Evolutionary conservation across 2,888 invertebrate species (phyloP).

Genomic region (Athalia circularis): DNA sequence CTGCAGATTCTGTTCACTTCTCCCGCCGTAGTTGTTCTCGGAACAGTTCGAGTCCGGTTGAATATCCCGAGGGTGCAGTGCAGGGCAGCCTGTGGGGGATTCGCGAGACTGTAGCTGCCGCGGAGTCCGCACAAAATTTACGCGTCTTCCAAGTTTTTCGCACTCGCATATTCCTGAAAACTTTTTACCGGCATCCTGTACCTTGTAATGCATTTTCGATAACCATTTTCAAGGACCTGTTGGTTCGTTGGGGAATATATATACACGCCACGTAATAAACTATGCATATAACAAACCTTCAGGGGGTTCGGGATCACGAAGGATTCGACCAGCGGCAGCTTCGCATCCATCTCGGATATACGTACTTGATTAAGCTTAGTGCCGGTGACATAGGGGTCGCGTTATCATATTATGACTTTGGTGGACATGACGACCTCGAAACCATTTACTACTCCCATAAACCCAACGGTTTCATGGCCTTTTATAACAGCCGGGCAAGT

Average conservation of each 20-base stretch:
- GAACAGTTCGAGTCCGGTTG: constrained; percentile 52
- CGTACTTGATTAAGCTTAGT: constrained; percentile 62
- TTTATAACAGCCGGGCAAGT: constrained; percentile 25
- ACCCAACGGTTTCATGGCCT: constrained; percentile 46
- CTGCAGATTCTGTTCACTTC: constrained; percentile 47
- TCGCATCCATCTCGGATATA: constrained; percentile 49
- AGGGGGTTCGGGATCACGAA: neutral
- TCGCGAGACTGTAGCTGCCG: constrained; percentile 67
- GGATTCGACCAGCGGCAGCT: constrained; percentile 11
- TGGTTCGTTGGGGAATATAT: neutral
- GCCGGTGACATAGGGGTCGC: constrained; percentile 52
- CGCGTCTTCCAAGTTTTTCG: neutral
- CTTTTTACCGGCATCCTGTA: neutral
- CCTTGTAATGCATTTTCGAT: neutral
- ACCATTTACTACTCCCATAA: constrained; percentile 57
- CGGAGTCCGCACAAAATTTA: constrained; percentile 59
- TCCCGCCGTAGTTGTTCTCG: constrained; percentile 18
- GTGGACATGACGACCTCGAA: constrained; percentile 59
- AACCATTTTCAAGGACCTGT: neutral
- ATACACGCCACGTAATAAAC: constrained; percentile 2
- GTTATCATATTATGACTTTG: constrained; percentile 64
- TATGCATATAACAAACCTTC: constrained; percentile 17
- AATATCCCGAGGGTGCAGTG: constrained; percentile 68
- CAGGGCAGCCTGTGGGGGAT: constrained; percentile 59
- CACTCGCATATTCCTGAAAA: neutral